Evolutionary conservation across 2,888 invertebrate genomes (phyloP).

Genomic region (Dione juno): DNA sequence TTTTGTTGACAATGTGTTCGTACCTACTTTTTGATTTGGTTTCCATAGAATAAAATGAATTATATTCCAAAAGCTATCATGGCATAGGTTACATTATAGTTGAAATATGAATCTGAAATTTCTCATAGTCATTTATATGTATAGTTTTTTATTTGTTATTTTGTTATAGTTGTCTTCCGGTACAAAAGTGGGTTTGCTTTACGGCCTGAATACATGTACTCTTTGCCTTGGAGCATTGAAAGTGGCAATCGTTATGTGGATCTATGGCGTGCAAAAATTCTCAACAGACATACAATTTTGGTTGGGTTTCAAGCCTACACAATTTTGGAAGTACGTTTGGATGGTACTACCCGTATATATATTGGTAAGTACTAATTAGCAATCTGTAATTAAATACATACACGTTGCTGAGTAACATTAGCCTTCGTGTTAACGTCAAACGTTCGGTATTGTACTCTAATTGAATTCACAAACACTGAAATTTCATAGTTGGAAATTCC

Average conservation of each 20-base stretch:
- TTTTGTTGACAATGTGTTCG: too few species aligned
- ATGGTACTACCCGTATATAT: constrained; percentile 57
- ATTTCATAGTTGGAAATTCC: background rate
- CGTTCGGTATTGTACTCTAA: background rate
- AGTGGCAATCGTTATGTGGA: constrained; percentile 66
- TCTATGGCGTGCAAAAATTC: constrained; percentile 66
- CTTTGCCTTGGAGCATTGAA: constrained; percentile 63
- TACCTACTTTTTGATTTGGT: too few species aligned
- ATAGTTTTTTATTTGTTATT: too few species aligned
- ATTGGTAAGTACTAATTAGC: constrained; percentile 54
- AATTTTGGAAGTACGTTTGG: constrained; percentile 66
- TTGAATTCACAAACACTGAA: background rate
- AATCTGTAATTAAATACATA: background rate
- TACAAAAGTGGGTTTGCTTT: constrained; percentile 47
- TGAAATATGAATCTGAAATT: too few species aligned
- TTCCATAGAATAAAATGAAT: too few species aligned
- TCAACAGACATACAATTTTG: constrained; percentile 69
- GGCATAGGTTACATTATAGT: too few species aligned
- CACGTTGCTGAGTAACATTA: background rate
- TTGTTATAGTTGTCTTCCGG: constrained; percentile 52
- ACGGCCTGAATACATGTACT: constrained; percentile 54
- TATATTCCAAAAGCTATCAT: too few species aligned
- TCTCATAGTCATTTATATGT: background rate
- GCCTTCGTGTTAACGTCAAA: background rate
- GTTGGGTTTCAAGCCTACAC: constrained; percentile 70